A percentile compares a stretch with the other conserved stretches of the same genome.
Evolutionary conservation across 2,888 invertebrate genomes (phyloP).

Genomic region (Cantharis rufa): DNA sequence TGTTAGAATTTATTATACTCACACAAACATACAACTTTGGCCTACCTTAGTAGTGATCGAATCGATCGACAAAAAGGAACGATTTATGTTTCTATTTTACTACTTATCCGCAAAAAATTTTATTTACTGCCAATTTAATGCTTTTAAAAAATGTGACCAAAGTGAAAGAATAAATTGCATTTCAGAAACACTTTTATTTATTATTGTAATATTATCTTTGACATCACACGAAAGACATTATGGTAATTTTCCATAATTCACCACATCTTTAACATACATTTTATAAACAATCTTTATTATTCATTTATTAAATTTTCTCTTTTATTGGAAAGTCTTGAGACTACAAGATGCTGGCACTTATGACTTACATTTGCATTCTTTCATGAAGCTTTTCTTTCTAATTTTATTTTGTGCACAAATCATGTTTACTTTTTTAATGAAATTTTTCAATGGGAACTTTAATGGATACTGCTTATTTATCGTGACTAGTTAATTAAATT

Average conservation of each 20-base stretch:
- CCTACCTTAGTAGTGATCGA: not conserved
- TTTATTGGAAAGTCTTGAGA: not conserved
- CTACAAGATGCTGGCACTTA: not conserved
- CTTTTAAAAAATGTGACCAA: not conserved
- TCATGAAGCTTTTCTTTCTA: not conserved
- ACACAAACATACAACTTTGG: conserved; percentile 15
- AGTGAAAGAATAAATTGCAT: not conserved
- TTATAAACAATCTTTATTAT: not conserved
- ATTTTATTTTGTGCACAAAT: not conserved
- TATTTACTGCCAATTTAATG: not conserved
- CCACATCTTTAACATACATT: not conserved
- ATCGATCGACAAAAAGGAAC: not conserved
- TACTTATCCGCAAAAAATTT: not conserved
- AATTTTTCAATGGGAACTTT: not conserved
- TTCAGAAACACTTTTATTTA: not conserved
- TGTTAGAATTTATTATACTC: conserved; percentile 26
- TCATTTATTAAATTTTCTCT: not conserved
- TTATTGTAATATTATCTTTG: not conserved
- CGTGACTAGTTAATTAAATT: not conserved
- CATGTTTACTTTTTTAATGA: not conserved
- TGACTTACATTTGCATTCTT: not conserved
- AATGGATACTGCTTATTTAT: not conserved
- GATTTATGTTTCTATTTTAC: conserved; percentile 1
- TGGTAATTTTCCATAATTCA: not conserved
- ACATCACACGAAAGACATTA: not conserved